phyloP scores from a whole-genome alignment of 2,888 invertebrate species.

The Formica aserva region DNA sequence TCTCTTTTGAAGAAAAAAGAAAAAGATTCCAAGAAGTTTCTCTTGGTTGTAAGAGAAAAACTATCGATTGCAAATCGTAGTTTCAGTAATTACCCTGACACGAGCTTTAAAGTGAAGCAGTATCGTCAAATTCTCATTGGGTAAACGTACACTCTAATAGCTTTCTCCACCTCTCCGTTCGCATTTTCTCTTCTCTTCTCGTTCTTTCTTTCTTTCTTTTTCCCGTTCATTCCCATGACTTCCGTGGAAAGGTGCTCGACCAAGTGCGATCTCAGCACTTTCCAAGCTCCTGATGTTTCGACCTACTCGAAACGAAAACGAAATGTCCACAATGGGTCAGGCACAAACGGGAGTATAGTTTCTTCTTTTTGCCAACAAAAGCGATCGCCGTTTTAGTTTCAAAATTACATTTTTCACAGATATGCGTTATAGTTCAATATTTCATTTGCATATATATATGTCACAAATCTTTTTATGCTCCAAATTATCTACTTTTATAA shows the following conservation, averaged over 20 bases:
- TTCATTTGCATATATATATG: not conserved
- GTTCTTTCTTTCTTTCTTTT: constrained; percentile 2
- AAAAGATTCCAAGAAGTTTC: not conserved
- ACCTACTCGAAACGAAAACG: constrained; percentile 64
- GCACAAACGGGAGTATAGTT: constrained; percentile 30
- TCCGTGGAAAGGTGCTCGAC: constrained; percentile 63
- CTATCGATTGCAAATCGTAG: constrained; percentile 61
- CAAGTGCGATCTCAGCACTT: constrained; percentile 74
- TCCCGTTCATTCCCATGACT: constrained; percentile 38
- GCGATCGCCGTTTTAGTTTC: not conserved
- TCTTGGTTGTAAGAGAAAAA: constrained; percentile 8
- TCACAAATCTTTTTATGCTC: not conserved
- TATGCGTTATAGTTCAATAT: no score
- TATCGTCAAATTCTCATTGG: constrained; percentile 55
- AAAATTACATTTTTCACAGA: not conserved
- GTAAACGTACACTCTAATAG: constrained; percentile 65
- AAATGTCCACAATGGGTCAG: constrained; percentile 66
- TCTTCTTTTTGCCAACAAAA: constrained; percentile 14
- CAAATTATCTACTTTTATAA: not conserved
- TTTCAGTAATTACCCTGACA: constrained; percentile 37
- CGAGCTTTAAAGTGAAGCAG: constrained; percentile 3
- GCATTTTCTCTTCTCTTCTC: constrained; percentile 6
- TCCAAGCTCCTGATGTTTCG: constrained; percentile 58
- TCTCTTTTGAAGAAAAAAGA: not conserved
- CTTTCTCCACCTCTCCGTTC: constrained; percentile 38